Conservation (phyloP, 2,113 vertebrate genomes). For the Elgaria multicarinata region DNA sequence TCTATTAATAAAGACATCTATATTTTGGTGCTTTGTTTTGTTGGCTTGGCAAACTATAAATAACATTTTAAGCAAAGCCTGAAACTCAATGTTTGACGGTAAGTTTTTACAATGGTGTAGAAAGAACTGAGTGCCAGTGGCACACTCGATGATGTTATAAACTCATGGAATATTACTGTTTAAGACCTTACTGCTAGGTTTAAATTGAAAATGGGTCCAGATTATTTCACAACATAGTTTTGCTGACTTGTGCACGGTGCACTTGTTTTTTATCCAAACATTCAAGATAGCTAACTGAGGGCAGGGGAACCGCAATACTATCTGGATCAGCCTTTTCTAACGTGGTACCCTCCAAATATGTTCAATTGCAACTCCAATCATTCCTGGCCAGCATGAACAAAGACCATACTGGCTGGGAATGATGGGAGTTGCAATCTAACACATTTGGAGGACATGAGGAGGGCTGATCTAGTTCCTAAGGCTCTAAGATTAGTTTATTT, state of each 20-base stretch:
- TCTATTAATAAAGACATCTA: background rate
- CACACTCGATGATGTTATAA: background rate
- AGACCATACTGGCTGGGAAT: too few relatives aligned
- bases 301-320: too few relatives aligned
- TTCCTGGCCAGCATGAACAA: too few relatives aligned
- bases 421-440: too few relatives aligned
- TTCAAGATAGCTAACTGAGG: background rate
- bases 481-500: background rate
- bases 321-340: too few relatives aligned
- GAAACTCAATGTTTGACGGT: background rate
- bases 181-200: conserved; percentile 48
- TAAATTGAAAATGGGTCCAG: conserved; percentile 55
- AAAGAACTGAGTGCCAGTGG: background rate
- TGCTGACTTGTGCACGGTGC: background rate
- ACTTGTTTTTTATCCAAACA: background rate
- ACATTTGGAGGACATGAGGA: too few relatives aligned
- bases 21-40: background rate
- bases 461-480: background rate
- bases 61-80: background rate
- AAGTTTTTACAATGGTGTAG: background rate
- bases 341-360: too few relatives aligned
- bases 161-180: conserved; percentile 74
- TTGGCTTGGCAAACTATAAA: background rate
- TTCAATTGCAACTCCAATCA: too few relatives aligned
- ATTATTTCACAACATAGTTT: background rate